Conservation (phyloP, 2,888 invertebrate species). For the Drosophila vallismaia region DNA sequence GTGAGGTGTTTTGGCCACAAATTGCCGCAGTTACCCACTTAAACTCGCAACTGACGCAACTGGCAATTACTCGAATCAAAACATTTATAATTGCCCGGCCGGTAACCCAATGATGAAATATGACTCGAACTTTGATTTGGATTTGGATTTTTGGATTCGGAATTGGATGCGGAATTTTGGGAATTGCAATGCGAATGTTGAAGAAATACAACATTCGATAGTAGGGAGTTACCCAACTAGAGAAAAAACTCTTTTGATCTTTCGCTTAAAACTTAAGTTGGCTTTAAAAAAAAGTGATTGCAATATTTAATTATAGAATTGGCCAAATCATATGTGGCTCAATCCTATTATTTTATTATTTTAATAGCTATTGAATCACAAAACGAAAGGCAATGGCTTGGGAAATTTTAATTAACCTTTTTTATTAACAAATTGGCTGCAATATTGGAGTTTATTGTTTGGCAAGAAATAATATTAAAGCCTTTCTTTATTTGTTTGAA, state of each 20-base stretch:
- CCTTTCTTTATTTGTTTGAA: neutral
- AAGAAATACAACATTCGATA: conserved; percentile 34
- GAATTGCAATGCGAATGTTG: conserved; percentile 31
- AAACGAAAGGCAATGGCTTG: neutral
- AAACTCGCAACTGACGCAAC: conserved; percentile 32
- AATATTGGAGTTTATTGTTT: neutral
- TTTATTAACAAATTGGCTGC: neutral
- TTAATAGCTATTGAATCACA: conserved; percentile 15
- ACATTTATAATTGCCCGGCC: conserved; percentile 42
- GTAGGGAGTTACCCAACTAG: conserved; percentile 8
- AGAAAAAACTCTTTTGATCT: too few relatives aligned
- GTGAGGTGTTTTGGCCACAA: conserved; percentile 16
- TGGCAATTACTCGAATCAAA: conserved; percentile 40
- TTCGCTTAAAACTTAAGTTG: neutral
- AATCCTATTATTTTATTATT: neutral
- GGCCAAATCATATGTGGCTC: neutral
- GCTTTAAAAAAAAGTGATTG: neutral
- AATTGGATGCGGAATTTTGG: neutral
- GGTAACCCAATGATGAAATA: conserved; percentile 30
- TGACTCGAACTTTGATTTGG: conserved; percentile 23
- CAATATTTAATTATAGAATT: conserved; percentile 1
- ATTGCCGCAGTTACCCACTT: conserved; percentile 43
- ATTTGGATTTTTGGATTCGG: conserved; percentile 13
- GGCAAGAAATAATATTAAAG: too few relatives aligned
- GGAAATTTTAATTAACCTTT: neutral